These are phyloP conservation scores for Papilio polytes DNA, from an alignment of 1,140 invertebrate genomes.

Conservation along the genomic window DNA sequence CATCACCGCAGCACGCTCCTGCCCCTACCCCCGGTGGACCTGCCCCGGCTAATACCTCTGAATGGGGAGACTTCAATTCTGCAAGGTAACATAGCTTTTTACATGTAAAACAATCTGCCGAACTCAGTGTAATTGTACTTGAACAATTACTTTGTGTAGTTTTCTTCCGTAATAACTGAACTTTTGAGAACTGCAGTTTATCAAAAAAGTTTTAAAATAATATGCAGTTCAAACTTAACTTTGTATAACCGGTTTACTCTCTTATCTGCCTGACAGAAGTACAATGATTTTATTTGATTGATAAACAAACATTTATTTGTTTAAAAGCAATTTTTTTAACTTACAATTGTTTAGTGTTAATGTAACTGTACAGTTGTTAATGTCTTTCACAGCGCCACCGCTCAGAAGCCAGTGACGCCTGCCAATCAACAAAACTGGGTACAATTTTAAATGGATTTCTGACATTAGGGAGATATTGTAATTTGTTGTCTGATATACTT, in stretches of 20 bases:
- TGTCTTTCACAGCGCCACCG: conserved; percentile 63
- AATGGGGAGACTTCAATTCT: conserved; percentile 93
- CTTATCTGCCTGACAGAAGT: no score
- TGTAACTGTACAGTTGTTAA: not conserved
- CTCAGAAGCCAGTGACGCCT: conserved; percentile 68
- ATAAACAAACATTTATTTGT: no score
- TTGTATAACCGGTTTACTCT: no score
- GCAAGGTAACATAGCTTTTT: conserved; percentile 80
- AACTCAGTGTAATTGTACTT: no score
- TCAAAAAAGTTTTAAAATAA: no score
- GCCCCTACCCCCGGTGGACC: conserved; percentile 78
- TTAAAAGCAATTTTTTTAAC: no score
- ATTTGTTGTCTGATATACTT: conserved; percentile 44
- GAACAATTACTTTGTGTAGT: no score
- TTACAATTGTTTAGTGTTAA: no score
- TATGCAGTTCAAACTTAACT: no score
- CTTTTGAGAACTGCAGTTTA: no score
- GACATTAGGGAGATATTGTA: conserved; percentile 35
- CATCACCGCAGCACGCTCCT: conserved; percentile 88
- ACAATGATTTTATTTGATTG: no score
- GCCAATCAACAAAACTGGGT: conserved; percentile 80
- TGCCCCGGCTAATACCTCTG: conserved; percentile 80
- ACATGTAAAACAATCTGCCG: not conserved
- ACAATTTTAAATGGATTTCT: conserved; percentile 64
- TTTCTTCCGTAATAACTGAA: no score